These are phyloP conservation scores for Pomacea maculata DNA, from an alignment of 1,140 invertebrate genomes.

Conservation along the genomic window DNA sequence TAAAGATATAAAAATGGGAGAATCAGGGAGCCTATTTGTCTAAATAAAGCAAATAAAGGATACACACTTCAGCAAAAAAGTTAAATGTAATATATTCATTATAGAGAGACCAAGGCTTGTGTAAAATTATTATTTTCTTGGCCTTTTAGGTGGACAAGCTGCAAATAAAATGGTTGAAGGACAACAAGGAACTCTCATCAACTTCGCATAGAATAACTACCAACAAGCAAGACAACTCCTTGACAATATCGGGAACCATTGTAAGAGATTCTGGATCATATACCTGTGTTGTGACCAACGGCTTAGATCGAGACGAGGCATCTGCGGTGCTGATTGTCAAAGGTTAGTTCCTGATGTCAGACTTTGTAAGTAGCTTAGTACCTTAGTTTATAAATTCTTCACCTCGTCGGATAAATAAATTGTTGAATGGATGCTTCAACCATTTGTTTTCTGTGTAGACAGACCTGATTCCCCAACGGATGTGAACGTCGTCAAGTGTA, in stretches of 20 bases:
- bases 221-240: slow-evolving; percentile 80
- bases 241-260: slow-evolving; percentile 92
- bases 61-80: too few relatives aligned
- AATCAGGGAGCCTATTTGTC: too few relatives aligned
- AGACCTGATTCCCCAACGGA: slow-evolving; percentile 89
- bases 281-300: slow-evolving; percentile 93
- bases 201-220: slow-evolving; percentile 71
- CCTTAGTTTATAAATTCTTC: too few relatives aligned
- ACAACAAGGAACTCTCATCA: slow-evolving; percentile 76
- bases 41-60: too few relatives aligned
- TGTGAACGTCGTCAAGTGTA: slow-evolving; percentile 53
- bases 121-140: too few relatives aligned
- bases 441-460: slow-evolving; percentile 70
- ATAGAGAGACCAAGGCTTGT: too few relatives aligned
- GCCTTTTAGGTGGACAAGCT: slow-evolving; percentile 40
- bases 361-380: too few relatives aligned
- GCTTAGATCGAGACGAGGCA: slow-evolving; percentile 84
- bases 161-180: slow-evolving; percentile 54
- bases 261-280: slow-evolving; percentile 95
- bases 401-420: too few relatives aligned
- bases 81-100: too few relatives aligned
- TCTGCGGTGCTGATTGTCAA: slow-evolving; percentile 91
- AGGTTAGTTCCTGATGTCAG: slow-evolving; percentile 66
- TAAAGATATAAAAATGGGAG: too few relatives aligned
- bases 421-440: too few relatives aligned